Evolutionary conservation across 2,888 invertebrate species (phyloP).

Genomic region (Erynnis tages): DNA sequence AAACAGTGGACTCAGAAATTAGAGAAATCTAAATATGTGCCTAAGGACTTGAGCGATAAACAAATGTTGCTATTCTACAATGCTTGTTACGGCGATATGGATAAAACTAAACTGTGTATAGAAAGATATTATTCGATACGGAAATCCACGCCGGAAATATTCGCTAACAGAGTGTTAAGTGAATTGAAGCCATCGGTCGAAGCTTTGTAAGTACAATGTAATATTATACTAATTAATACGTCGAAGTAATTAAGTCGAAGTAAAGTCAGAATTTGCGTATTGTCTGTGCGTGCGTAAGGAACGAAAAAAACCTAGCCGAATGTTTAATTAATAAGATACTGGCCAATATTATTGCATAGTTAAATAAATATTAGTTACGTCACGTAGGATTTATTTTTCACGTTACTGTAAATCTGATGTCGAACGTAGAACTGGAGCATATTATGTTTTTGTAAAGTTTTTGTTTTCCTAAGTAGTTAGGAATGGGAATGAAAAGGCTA

Average conservation of each 20-base stretch:
- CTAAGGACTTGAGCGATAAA: conserved; percentile 79
- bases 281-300: too few relatives aligned
- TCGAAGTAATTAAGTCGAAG: neutral
- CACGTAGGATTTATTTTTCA: too few relatives aligned
- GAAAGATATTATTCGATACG: conserved; percentile 82
- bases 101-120: conserved; percentile 83
- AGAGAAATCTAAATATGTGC: conserved; percentile 74
- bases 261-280: too few relatives aligned
- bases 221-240: neutral
- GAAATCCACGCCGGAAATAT: conserved; percentile 83
- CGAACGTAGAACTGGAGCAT: too few relatives aligned
- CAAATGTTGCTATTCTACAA: conserved; percentile 84
- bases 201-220: conserved; percentile 73
- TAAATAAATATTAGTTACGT: too few relatives aligned
- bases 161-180: conserved; percentile 79
- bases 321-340: too few relatives aligned
- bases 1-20: conserved; percentile 70
- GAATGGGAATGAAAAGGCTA: too few relatives aligned
- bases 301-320: too few relatives aligned
- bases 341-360: too few relatives aligned
- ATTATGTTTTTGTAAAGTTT: too few relatives aligned
- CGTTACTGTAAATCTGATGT: too few relatives aligned
- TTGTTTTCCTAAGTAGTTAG: too few relatives aligned
- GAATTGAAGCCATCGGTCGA: conserved; percentile 70
- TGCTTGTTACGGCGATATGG: conserved; percentile 83